Evolutionary conservation across 1,140 invertebrate genomes (phyloP), one percentile per base, ranked within the genome.

Genomic region (Caenorhabditis latens): DNA sequence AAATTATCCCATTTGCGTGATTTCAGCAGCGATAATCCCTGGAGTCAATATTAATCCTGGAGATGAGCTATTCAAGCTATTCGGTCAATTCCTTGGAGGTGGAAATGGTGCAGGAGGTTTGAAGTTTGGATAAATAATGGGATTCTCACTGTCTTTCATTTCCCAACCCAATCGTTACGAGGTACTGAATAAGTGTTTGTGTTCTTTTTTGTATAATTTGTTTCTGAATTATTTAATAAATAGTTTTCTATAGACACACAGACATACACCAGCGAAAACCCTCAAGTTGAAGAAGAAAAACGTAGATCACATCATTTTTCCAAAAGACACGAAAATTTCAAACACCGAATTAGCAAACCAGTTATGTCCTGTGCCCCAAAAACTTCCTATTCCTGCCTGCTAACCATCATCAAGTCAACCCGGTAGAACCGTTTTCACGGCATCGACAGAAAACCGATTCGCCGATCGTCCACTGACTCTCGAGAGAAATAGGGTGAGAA

Each of bases 41-140:
- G 87, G 86, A 42, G 75, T 50, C 5, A 46, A 46, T 13, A 48
- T 79, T 11, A 79, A 79, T 79, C 71, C 71, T 24, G 71, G 71
- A 50, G 53, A 43, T 14, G 88, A 88, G 1, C 42, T 89, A 11
- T 63, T 89, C 75, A 88, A 83, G 8, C 48, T 88, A 4, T 84
- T 89, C 67, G 65, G 63, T 43, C 88, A 88, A 55, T 82, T 89
- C 11, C 24, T 88, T 8, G 83, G 83, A 32, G 87, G 42, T 40
- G 87, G 79, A 43, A 57, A 82, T 21, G 82, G 82, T 42, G 48
- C 9, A 58, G 53, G 32, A 7, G 82, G 82, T 21, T 19, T 79
- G 14, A 79, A 48, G 21, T 50, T 79, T 11, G 71, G 71, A 50
- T 79, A 14, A 79, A 24, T 1, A 58, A 58, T 14, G 16, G 13